Base-by-base conservation (phyloP, 2,113 vertebrate species). In the Aegithalos caudatus region DNA sequence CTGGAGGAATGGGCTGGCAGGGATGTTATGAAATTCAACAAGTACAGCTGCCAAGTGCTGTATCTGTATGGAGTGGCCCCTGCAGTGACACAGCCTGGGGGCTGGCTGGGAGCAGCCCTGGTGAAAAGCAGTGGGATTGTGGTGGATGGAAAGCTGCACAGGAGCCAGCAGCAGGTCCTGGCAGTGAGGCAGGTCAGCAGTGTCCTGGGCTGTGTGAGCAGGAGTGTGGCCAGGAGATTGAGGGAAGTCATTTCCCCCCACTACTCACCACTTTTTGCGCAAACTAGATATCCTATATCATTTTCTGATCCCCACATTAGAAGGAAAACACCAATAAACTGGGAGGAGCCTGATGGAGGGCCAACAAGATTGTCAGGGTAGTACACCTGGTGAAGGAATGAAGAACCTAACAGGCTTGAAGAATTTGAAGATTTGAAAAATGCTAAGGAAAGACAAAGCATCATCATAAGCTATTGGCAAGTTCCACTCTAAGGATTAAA, bases 151-250 rank as follows among this genome's bases (percentile, higher is more conserved):
- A 27, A 12, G 42, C 37, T 71, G 21, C 28, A 19, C 28, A 44
- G 27, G 16, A 83, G 24, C 9, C 40, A 60, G 45, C 65, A 57
- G n/a, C 4, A 15, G 28, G 21, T 71, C 42, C 42, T 66, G 57
- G 7, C 37, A 81, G 21, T 11, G 42, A 44, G 42, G 48, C n/a
- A 58, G 38, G 20, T 40, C 40, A 72, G 3, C 19, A 22, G 40
- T n/a, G 22, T 17, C 37, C 37, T 44, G 40, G 22, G 10, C 38
- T 84, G 25, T 37, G 20, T 31, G 38, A 73, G 20, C 13, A 78
- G 40, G 2, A 60, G 7, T 0, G 1, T 13, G 21, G 73, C 12
- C 64, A 60, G 50, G 27, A 64, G 9, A 17, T 1, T 11, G 25
- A 58, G 38, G 19, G 42, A 23, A 58, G 12, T 2, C 2, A 31